These are phyloP conservation scores for Sinella curviseta DNA, from an alignment of 1,140 invertebrate genomes.

Conservation along the genomic window DNA sequence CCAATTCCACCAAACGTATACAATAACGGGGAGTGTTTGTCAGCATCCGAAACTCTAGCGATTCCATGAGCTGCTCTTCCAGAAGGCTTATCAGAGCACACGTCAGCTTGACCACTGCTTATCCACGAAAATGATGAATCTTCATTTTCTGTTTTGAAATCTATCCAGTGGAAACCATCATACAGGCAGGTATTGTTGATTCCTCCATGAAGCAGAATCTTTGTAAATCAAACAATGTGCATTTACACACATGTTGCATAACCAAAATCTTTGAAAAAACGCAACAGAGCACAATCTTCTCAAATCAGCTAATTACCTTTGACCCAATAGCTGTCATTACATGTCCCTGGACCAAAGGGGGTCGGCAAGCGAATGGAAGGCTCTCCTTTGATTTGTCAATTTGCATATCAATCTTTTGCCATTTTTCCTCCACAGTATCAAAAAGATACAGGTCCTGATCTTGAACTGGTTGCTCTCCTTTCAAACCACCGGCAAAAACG, in stretches of 20 bases:
- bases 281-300: background rate
- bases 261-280: background rate
- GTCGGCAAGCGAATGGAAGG: background rate
- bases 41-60: background rate
- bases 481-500: background rate
- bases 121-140: background rate
- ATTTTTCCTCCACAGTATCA: background rate
- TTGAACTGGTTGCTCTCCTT: background rate
- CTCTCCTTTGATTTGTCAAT: background rate
- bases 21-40: background rate
- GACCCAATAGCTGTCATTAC: background rate
- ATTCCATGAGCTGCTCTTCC: conserved; percentile 17
- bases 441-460: background rate
- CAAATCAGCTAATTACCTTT: background rate
- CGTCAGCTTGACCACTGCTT: background rate
- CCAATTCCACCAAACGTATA: conserved; percentile 3
- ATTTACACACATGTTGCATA: background rate
- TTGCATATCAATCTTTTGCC: background rate
- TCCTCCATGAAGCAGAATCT: conserved; percentile 14
- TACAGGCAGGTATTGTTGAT: background rate
- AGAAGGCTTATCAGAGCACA: background rate
- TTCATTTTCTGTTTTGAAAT: background rate
- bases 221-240: background rate
- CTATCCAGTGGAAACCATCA: background rate
- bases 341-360: background rate